Percentiles rank a stretch among this genome's conserved stretches.
These are phyloP conservation scores for Oryzias woworae DNA, from an alignment of 2,113 vertebrate species.

Conservation along the genomic window DNA sequence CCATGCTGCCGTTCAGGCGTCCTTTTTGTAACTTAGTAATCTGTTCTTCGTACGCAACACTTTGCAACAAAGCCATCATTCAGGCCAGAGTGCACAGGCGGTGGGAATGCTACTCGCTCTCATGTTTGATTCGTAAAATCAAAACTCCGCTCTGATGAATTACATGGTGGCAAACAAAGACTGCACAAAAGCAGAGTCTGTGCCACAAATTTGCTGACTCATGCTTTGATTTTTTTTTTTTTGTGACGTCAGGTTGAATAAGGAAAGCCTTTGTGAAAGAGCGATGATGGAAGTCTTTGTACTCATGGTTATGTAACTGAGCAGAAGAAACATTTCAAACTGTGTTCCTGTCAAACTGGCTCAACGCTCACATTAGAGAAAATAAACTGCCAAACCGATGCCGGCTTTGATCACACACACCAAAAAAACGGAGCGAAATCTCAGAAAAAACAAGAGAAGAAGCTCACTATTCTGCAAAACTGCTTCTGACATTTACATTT, in stretches of 20 bases:
- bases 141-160: constrained; percentile 35
- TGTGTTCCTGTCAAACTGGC: too few species aligned
- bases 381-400: too few species aligned
- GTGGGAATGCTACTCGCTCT: constrained; percentile 37
- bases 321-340: too few species aligned
- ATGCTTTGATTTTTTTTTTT: constrained; percentile 16
- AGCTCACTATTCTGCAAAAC: too few species aligned
- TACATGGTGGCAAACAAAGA: constrained; percentile 9
- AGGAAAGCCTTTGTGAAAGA: constrained; percentile 35
- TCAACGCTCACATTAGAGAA: too few species aligned
- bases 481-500: too few species aligned
- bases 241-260: constrained; percentile 33
- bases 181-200: constrained; percentile 32
- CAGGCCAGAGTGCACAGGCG: constrained; percentile 33
- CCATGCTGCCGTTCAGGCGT: constrained; percentile 4
- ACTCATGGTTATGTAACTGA: constrained; percentile 21
- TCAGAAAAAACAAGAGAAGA: too few species aligned
- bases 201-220: constrained; percentile 37
- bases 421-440: too few species aligned
- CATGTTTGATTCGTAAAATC: constrained; percentile 42
- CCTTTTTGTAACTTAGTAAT: constrained; percentile 29
- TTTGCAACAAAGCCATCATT: constrained; percentile 60
- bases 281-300: background rate
- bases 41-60: constrained; percentile 28
- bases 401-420: too few species aligned